These are phyloP conservation scores for Atractosteus spatula DNA, from an alignment of 2,113 vertebrate genomes.

Conservation along the genomic window DNA sequence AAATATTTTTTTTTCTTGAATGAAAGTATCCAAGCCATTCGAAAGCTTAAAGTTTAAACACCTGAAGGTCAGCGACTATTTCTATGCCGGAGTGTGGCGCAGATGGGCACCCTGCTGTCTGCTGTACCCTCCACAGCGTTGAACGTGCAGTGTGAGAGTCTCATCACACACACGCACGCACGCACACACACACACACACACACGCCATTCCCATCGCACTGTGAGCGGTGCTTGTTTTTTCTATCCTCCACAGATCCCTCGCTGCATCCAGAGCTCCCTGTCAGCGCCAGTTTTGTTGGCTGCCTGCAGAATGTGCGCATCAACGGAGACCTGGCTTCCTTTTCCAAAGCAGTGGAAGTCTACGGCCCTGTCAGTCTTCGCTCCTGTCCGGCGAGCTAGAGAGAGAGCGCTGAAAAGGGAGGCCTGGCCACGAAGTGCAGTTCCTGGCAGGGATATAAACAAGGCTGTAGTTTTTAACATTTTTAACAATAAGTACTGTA, in stretches of 20 bases:
- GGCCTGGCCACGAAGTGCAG: slow-evolving; percentile 50
- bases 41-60: no score
- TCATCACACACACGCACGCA: no score
- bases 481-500: slow-evolving; percentile 13
- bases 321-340: slow-evolving; percentile 64
- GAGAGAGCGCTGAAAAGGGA: slow-evolving; percentile 48
- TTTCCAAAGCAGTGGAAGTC: slow-evolving; percentile 60
- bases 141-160: no score
- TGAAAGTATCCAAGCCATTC: no score
- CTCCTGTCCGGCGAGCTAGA: slow-evolving; percentile 75
- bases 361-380: slow-evolving; percentile 76
- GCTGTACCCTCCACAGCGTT: no score
- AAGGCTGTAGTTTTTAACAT: slow-evolving; percentile 9
- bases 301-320: slow-evolving; percentile 78
- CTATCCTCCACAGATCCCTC: slow-evolving; percentile 28
- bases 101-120: no score
- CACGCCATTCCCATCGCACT: no score
- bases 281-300: slow-evolving; percentile 72
- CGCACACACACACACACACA: no score
- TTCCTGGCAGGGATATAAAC: slow-evolving; percentile 43
- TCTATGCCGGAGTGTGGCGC: no score
- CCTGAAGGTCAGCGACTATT: no score
- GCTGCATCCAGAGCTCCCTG: slow-evolving; percentile 45
- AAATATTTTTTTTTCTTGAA: no score
- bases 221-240: neutral